Conservation (phyloP, 2,113 vertebrate genomes). For the Phylloscopus trochiloides region DNA sequence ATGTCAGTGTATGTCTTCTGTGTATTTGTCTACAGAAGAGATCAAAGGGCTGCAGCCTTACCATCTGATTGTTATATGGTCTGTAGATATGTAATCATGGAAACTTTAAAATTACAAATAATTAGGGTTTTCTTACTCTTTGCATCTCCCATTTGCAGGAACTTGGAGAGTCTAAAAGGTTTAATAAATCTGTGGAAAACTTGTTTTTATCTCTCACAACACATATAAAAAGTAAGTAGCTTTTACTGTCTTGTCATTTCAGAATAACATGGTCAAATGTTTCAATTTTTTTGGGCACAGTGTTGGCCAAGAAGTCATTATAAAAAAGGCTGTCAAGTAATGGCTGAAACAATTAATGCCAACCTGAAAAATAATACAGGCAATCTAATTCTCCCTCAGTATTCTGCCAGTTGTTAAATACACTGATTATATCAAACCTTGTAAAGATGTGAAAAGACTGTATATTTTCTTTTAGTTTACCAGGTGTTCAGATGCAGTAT, state of each 20-base stretch:
- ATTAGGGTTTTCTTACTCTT: neutral
- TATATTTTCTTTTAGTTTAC: neutral
- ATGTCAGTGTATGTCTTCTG: neutral
- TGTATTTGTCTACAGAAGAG: neutral
- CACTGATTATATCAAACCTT: neutral
- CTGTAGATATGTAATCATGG: neutral
- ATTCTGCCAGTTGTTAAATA: neutral
- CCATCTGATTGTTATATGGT: neutral
- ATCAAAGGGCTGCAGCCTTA: neutral
- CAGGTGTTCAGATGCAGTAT: neutral
- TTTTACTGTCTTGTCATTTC: neutral
- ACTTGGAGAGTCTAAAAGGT: slow-evolving; percentile 70
- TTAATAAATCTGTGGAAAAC: slow-evolving; percentile 89
- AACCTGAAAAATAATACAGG: neutral
- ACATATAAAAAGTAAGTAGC: slow-evolving; percentile 86
- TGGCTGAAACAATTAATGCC: neutral
- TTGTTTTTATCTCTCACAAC: slow-evolving; percentile 82
- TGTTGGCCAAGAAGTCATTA: neutral
- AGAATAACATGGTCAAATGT: rapidly evolving
- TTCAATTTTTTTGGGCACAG: neutral
- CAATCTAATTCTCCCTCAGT: neutral
- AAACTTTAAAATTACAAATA: neutral
- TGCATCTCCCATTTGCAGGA: slow-evolving; percentile 70
- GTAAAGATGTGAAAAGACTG: neutral
- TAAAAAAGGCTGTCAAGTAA: neutral